Percentiles rank a stretch among this genome's conserved stretches.
These are phyloP conservation scores for Nibea albiflora DNA, from an alignment of 2,113 vertebrate genomes.

Conservation along the genomic window DNA sequence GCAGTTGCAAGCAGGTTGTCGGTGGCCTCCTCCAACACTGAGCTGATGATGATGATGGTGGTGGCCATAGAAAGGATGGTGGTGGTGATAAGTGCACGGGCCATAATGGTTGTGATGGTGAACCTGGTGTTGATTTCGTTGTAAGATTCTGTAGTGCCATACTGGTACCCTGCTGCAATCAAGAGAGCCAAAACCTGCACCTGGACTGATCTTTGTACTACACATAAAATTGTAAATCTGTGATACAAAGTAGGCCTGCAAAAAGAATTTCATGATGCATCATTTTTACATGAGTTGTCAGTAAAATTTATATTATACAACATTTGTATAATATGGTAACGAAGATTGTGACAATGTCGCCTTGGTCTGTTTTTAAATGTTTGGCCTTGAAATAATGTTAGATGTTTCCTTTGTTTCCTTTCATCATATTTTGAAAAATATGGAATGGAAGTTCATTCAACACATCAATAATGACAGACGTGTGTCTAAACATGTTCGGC, in stretches of 20 bases:
- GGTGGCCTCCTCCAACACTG: not conserved
- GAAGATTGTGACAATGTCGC: no score
- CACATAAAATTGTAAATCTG: not conserved
- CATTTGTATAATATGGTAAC: no score
- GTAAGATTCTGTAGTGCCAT: not conserved
- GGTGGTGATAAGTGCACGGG: not conserved
- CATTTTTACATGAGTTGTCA: not conserved
- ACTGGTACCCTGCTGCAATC: not conserved
- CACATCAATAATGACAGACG: no score
- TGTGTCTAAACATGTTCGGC: no score
- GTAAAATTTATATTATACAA: no score
- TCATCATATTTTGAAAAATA: no score
- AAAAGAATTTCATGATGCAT: not conserved
- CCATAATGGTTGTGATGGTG: not conserved
- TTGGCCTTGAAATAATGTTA: no score
- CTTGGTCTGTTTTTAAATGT: no score
- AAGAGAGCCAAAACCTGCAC: not conserved
- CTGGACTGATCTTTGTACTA: not conserved
- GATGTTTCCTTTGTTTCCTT: no score
- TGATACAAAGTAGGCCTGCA: not conserved
- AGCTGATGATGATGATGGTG: slow-evolving; percentile 1
- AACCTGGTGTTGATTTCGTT: not conserved
- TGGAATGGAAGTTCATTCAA: no score
- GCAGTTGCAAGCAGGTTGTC: slow-evolving; percentile 2
- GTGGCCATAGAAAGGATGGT: not conserved